A percentile compares a stretch with the other conserved stretches of the same genome.
Evolutionary conservation across 2,888 invertebrate species (phyloP).

Genomic region (Thyatira batis): DNA sequence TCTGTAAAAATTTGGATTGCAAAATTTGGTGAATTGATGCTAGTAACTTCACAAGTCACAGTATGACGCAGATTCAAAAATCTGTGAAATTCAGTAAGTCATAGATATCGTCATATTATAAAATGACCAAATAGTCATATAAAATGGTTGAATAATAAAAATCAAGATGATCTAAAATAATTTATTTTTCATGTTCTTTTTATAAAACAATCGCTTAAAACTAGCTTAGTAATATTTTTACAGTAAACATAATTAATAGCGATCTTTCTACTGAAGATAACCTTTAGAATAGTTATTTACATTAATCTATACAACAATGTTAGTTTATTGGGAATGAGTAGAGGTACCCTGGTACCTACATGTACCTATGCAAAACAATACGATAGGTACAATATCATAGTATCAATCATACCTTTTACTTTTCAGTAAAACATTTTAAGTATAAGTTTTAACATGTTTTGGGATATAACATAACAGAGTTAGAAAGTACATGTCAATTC

Average conservation of each 20-base stretch:
- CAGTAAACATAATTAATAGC: constrained; percentile 70
- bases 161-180: constrained; percentile 73
- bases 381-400: background rate
- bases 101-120: too few relatives aligned
- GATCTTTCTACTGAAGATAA: constrained; percentile 61
- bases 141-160: constrained; percentile 18
- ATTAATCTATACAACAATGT: constrained; percentile 53
- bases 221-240: constrained; percentile 62
- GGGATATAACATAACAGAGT: too few relatives aligned
- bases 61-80: too few relatives aligned
- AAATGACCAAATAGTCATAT: background rate
- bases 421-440: too few relatives aligned
- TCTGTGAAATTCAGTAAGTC: too few relatives aligned
- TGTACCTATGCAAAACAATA: too few relatives aligned
- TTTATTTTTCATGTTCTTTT: constrained; percentile 75
- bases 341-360: background rate
- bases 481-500: too few relatives aligned
- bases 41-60: too few relatives aligned
- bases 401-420: too few relatives aligned
- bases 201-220: constrained; percentile 77
- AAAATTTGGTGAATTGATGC: too few relatives aligned
- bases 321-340: constrained; percentile 8
- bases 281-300: constrained; percentile 54
- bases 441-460: too few relatives aligned
- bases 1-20: too few relatives aligned